Percentiles rank a stretch among this genome's conserved stretches.
These are phyloP conservation scores for Cryptus armator DNA, from an alignment of 2,888 invertebrate genomes.

Conservation along the genomic window DNA sequence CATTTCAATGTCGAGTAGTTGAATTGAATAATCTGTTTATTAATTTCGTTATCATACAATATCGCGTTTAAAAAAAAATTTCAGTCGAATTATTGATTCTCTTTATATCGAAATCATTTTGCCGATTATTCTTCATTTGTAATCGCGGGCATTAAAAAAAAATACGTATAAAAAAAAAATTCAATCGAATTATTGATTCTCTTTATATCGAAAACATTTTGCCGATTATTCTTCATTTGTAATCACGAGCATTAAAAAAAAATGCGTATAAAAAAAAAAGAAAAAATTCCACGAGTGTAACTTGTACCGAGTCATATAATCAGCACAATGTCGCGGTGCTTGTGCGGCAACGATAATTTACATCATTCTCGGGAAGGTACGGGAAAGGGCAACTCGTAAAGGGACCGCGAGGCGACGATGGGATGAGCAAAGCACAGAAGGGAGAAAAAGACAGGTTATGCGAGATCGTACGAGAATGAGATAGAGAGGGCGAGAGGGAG, in stretches of 20 bases:
- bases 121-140: not conserved
- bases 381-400: slow-evolving; percentile 52
- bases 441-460: slow-evolving; percentile 30
- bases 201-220: not conserved
- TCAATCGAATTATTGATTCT: not conserved
- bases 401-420: slow-evolving; percentile 36
- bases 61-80: no score
- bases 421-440: slow-evolving; percentile 33
- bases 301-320: slow-evolving; percentile 31
- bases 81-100: not conserved
- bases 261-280: not conserved
- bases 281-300: slow-evolving; percentile 19
- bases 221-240: not conserved
- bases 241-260: no score
- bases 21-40: not conserved
- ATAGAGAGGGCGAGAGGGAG: slow-evolving; percentile 26
- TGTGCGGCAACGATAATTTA: slow-evolving; percentile 51
- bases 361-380: slow-evolving; percentile 32
- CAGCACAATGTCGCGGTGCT: slow-evolving; percentile 42
- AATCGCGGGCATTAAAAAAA: no score
- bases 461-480: slow-evolving; percentile 12
- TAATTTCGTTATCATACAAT: not conserved
- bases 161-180: not conserved
- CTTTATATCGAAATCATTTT: not conserved
- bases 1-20: no score